These are phyloP conservation scores for Tenthredo scrophulariae DNA, from an alignment of 2,888 invertebrate genomes.

Conservation along the genomic window DNA sequence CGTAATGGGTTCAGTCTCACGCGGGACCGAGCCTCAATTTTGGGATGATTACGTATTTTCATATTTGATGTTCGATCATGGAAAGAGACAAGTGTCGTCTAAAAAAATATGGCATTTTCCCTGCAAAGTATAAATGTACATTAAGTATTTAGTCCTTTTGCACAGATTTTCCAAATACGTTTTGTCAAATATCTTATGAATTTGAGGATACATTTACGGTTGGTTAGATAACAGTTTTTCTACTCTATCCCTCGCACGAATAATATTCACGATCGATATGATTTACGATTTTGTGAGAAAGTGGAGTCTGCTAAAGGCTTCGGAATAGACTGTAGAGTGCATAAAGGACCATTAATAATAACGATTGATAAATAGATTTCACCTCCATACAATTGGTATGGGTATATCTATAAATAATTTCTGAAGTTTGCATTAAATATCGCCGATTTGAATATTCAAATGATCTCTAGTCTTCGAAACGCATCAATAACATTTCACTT, in stretches of 20 bases:
- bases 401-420: background rate
- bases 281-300: constrained; percentile 20
- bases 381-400: background rate
- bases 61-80: no score
- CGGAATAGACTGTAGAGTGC: background rate
- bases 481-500: background rate
- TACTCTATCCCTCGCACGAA: background rate
- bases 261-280: constrained; percentile 23
- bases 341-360: constrained; percentile 15
- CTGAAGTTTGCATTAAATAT: constrained; percentile 9
- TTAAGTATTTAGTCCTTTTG: background rate
- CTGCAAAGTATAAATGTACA: background rate
- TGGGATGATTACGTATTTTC: background rate
- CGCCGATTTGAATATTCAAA: background rate
- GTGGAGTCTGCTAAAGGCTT: constrained; percentile 18
- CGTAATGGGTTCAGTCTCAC: constrained; percentile 10
- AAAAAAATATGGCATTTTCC: background rate
- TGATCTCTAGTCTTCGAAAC: background rate
- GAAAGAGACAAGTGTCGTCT: background rate
- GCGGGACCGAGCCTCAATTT: background rate
- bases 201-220: background rate
- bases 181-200: constrained; percentile 2
- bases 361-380: constrained; percentile 15
- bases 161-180: constrained; percentile 20
- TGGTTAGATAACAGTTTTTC: constrained; percentile 23